Base-by-base conservation (phyloP, 2,113 vertebrate genomes). In the Gila orcuttii region DNA sequence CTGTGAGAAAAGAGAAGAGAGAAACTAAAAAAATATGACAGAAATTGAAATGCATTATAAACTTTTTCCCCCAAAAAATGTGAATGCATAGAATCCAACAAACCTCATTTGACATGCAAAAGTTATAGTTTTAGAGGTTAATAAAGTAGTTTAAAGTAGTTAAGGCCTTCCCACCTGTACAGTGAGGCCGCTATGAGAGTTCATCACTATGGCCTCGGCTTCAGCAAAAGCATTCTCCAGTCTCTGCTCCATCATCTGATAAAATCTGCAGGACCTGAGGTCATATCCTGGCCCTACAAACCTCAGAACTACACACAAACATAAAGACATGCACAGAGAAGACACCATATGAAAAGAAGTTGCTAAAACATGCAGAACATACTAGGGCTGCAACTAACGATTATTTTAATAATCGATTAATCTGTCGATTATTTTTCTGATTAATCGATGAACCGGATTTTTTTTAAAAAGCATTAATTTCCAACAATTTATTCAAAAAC, bases 191-290 rank as follows among this genome's bases (percentile, higher is more conserved):
- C 93, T 96, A 88, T 94, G 96, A 85, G 90, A 92, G 66, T 93
- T 96, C 80, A 97, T 92, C 75, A 95, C 94, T 88, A 96, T 97
- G 85, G 94, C 93, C 91, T 97, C 97, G 0, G 96, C 97, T 90
- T 98, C 97, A 90, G 96, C 95, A 91, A 98, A 99, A 0, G 97
- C 98, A 81, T 95, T 97, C 93, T 97, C 96, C 7, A 99, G 93
- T 57, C 96, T 93, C 88, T 97, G 96, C 69, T 99, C 98, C 97
- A 99, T 98, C 33, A 96, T 96, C 94, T 97, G 97, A 86, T 94
- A 95, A 94, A 98, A 99, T 69, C 93, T 95, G 93, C 98, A 99
- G 17, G 97, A 97, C 45, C 96, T 95, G 23, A 97, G 96, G 57
- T 98, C 96, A 89, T 98, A 96, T 1, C 94, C 95, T 0, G 94